These are phyloP conservation scores for Panzeria rudis DNA, from an alignment of 2,888 invertebrate genomes.

Conservation along the genomic window DNA sequence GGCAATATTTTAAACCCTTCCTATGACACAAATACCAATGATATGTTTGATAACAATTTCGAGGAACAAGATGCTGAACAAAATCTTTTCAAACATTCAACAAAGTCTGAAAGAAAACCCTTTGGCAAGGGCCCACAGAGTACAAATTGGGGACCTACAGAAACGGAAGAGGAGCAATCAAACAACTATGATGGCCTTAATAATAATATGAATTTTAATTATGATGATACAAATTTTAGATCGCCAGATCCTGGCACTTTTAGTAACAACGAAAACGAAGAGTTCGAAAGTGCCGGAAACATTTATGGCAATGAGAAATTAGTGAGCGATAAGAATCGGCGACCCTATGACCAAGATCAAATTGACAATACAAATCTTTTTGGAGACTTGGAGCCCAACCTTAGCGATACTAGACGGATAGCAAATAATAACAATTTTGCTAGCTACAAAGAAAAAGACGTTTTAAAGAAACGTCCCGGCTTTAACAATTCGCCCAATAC, in stretches of 20 bases:
- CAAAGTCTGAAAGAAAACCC: conserved; percentile 19
- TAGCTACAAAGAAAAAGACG: background rate
- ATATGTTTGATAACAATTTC: conserved; percentile 32
- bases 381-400: conserved; percentile 11
- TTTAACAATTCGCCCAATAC: conserved; percentile 8
- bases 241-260: background rate
- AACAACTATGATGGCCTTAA: conserved; percentile 24
- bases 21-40: conserved; percentile 21
- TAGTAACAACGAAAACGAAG: conserved; percentile 59
- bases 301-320: conserved; percentile 74
- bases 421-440: background rate
- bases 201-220: conserved; percentile 22
- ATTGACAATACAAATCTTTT: conserved; percentile 33
- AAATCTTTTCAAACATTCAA: conserved; percentile 10
- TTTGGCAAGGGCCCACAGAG: conserved; percentile 2
- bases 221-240: conserved; percentile 3
- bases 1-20: conserved; percentile 74
- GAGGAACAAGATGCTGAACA: conserved; percentile 10
- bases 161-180: conserved; percentile 16
- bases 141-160: background rate
- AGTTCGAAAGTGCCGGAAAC: conserved; percentile 42
- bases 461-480: conserved; percentile 2
- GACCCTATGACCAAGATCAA: conserved; percentile 12
- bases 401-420: background rate
- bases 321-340: conserved; percentile 16